phyloP scores from a whole-genome alignment of 2,113 vertebrate species.

The Peromyscus californicus region DNA sequence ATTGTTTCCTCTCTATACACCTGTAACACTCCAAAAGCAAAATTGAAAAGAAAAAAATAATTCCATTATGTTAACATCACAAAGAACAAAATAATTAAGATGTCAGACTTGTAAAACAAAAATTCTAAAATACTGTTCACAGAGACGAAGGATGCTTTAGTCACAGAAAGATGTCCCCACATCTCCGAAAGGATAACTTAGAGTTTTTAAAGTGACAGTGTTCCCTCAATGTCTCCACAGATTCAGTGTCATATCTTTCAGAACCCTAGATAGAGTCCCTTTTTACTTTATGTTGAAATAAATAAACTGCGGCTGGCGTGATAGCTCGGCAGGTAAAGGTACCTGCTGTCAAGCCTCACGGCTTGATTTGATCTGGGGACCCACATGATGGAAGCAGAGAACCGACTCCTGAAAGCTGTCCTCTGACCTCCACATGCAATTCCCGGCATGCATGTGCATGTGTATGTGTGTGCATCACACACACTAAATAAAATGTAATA shows the following conservation, averaged over 20 bases:
- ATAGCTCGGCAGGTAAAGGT: background rate
- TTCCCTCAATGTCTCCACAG: accelerated
- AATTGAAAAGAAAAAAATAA: background rate
- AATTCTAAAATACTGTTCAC: background rate
- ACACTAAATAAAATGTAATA: background rate
- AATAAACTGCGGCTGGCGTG: background rate
- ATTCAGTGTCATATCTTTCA: accelerated
- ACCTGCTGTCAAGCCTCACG: background rate
- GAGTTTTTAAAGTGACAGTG: accelerated
- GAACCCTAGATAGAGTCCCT: background rate
- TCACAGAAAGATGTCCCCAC: accelerated
- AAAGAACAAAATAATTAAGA: background rate
- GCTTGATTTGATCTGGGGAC: background rate
- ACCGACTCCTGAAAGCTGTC: no score
- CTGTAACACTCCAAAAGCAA: background rate
- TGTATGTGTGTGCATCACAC: background rate
- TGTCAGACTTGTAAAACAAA: background rate
- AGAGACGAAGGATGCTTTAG: background rate
- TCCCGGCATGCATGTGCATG: background rate
- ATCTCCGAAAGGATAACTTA: accelerated
- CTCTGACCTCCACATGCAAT: background rate
- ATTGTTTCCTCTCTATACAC: background rate
- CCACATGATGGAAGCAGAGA: background rate
- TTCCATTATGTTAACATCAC: background rate
- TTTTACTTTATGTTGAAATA: background rate